Base-by-base conservation (phyloP, 2,888 invertebrate genomes). In the Eugnorisma glareosa region DNA sequence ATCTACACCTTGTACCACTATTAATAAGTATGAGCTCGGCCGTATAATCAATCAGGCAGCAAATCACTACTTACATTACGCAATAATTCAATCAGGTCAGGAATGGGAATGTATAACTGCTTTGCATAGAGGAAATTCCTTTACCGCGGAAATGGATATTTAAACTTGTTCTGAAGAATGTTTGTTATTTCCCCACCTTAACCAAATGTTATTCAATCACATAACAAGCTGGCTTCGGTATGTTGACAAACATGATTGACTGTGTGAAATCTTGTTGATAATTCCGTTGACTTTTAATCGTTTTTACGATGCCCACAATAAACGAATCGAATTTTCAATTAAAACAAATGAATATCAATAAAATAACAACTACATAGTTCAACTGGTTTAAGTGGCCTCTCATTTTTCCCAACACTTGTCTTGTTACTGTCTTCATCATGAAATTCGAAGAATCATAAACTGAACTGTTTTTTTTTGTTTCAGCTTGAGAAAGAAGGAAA, bases 401-500 rank as follows among this genome's bases (percentile, higher is more conserved):
- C 21, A 40, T 40, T 21, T 28, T n/a, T 13, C 1, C 11, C 37
- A 21, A 6, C 15, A 13, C 51, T 13, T 15, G 35, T 31, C 8
- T 18, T 21, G 24, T 59, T 31, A 31, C 15, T 31, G 31, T 18
- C 31, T 18, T 59, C 31, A 18, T 18, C 59, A 28, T 40, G 7
- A 64, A 37, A 35, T 31, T 31, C 11, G 5, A 40, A 45, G 5
- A 40, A 5, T 5, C 5, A 21, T 35, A 11, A 15, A 68, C 18
- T 40, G 61, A 77, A 24, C 11, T n/a, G 0, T 70, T 10, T 21
- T 75, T 77, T 81, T 85, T 75, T 83, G 68, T 96, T 96, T 59
- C 96, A 97, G 97, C 94, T 97, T 91, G 97, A 97, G 89, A 97
- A 96, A 90, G 96, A 96, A 92, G 96, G 92, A 31, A 95, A 94